These are phyloP conservation scores for Hippocampus guttulatus DNA, from an alignment of 2,113 vertebrate genomes.

Conservation along the genomic window DNA sequence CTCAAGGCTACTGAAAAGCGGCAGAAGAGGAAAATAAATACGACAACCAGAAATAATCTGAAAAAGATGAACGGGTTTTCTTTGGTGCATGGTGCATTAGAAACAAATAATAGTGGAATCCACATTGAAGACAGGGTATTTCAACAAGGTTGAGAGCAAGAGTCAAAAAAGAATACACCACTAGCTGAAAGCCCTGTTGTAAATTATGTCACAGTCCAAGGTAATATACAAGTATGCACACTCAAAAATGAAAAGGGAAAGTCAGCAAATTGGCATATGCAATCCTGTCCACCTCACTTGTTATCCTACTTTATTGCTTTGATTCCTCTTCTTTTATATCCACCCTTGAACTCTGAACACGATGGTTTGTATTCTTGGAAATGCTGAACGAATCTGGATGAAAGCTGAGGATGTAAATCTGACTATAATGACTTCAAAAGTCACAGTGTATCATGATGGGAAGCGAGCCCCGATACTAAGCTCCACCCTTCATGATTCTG, in stretches of 20 bases:
- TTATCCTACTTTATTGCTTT: conserved; percentile 1
- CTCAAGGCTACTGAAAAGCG: conserved; percentile 32
- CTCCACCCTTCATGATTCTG: no score
- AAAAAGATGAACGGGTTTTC: conserved; percentile 14
- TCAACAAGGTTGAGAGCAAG: conserved; percentile 15
- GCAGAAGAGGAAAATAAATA: neutral
- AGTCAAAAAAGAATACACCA: conserved; percentile 2
- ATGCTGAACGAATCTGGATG: neutral
- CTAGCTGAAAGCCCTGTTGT: conserved; percentile 40
- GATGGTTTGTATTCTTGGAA: neutral
- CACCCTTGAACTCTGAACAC: neutral
- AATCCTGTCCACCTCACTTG: conserved; percentile 19
- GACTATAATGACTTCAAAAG: conserved; percentile 17
- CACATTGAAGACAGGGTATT: conserved; percentile 21
- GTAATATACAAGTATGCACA: conserved; percentile 1
- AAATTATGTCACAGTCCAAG: conserved; percentile 26
- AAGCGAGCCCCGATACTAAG: neutral
- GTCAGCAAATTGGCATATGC: conserved; percentile 6
- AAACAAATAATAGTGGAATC: conserved; percentile 20
- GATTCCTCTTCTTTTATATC: conserved; percentile 11
- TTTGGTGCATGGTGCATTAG: neutral
- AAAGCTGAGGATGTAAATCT: conserved; percentile 15
- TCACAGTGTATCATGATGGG: neutral
- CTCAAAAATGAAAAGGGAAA: conserved; percentile 10
- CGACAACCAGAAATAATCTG: conserved; percentile 14